phyloP scores from a whole-genome alignment of 2,888 invertebrate genomes.

The Holacanthella duospinosa region DNA sequence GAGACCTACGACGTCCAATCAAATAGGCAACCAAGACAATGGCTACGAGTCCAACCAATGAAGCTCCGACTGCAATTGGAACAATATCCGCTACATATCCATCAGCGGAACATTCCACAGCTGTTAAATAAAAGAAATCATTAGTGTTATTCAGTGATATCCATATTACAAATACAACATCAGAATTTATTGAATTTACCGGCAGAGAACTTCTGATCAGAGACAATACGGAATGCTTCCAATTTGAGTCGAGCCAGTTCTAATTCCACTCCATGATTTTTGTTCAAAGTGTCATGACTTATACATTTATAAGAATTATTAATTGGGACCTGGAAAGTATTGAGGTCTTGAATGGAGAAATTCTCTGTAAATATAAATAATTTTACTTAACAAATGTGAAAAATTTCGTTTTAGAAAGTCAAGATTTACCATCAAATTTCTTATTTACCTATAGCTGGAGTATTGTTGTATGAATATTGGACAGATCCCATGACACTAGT shows the following conservation, averaged over 20 bases:
- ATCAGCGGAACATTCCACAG: conserved; percentile 59
- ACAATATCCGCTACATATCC: conserved; percentile 73
- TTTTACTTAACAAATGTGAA: conserved; percentile 17
- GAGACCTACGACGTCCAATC: conserved; percentile 74
- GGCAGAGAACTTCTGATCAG: conserved; percentile 12
- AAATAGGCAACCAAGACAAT: conserved; percentile 87
- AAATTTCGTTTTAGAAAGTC: not conserved
- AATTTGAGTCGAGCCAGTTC: conserved; percentile 56
- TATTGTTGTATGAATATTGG: not conserved
- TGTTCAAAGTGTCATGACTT: conserved; percentile 49
- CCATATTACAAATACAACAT: no score
- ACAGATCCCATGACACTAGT: not conserved
- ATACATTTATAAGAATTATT: conserved; percentile 64
- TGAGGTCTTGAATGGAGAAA: conserved; percentile 45
- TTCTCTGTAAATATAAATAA: conserved; percentile 37
- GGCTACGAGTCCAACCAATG: conserved; percentile 76
- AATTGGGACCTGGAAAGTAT: conserved; percentile 52
- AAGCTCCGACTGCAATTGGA: conserved; percentile 93
- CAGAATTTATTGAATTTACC: no score
- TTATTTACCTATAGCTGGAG: no score
- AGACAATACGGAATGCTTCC: conserved; percentile 54
- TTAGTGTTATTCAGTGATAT: no score
- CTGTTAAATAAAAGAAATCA: conserved; percentile 42
- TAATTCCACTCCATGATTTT: conserved; percentile 48
- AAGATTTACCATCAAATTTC: not conserved